Percentiles rank a stretch among this genome's conserved stretches.
phyloP scores from a whole-genome alignment of 2,113 vertebrate species.

The Danionella cerebrum region DNA sequence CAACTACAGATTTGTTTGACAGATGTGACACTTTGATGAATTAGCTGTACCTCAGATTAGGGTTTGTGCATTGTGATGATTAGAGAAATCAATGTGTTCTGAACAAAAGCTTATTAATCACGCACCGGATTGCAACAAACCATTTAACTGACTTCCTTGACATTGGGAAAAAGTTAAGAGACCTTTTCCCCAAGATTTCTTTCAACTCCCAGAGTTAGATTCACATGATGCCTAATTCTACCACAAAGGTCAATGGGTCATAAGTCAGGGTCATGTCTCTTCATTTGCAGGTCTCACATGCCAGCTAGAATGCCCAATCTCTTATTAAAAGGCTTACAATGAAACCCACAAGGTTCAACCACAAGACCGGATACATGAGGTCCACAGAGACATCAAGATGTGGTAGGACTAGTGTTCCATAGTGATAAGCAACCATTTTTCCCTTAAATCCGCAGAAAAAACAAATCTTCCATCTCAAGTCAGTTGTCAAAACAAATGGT shows the following conservation, averaged over 20 bases:
- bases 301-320: slow-evolving; percentile 4
- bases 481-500: too few relatives aligned
- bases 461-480: too few relatives aligned
- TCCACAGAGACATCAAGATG: not conserved
- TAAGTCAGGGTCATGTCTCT: slow-evolving; percentile 2
- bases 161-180: not conserved
- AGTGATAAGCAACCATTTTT: too few relatives aligned
- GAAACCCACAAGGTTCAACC: slow-evolving; percentile 8
- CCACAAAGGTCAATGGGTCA: slow-evolving; percentile 7
- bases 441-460: not conserved
- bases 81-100: not conserved
- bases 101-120: not conserved
- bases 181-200: not conserved
- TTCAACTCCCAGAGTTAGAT: slow-evolving; percentile 4
- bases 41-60: not conserved
- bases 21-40: not conserved
- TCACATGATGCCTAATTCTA: slow-evolving; percentile 26
- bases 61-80: not conserved
- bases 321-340: slow-evolving; percentile 26
- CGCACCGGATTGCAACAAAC: not conserved
- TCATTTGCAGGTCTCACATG: slow-evolving; percentile 6
- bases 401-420: too few relatives aligned
- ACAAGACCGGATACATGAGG: slow-evolving; percentile 16
- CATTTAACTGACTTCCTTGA: not conserved
- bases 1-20: not conserved